phyloP scores from a whole-genome alignment of 2,797 vertebrate genomes.

The Delichon dasypus region DNA sequence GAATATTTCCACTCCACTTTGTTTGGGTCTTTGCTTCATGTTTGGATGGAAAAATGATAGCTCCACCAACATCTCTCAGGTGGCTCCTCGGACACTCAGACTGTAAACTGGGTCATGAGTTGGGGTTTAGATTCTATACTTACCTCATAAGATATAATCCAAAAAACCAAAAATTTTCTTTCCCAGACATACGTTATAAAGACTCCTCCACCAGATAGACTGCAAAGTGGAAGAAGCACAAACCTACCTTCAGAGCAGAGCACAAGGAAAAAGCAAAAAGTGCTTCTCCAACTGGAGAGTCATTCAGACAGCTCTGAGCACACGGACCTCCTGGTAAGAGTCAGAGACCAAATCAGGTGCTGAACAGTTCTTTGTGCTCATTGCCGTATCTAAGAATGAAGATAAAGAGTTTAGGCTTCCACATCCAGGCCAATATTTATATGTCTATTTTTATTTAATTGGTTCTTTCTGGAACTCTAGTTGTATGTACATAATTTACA shows the following conservation, averaged over 20 bases:
- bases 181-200: constrained; percentile 85
- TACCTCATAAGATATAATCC: not conserved
- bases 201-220: constrained; percentile 80
- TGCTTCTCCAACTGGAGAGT: constrained; percentile 80
- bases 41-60: not conserved
- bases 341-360: not conserved
- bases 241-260: constrained; percentile 40
- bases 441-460: too few relatives aligned
- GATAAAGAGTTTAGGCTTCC: too few relatives aligned
- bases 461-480: too few relatives aligned
- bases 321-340: constrained; percentile 84
- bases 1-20: not conserved
- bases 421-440: too few relatives aligned
- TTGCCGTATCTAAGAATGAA: too few relatives aligned
- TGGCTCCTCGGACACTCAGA: not conserved
- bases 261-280: constrained; percentile 77
- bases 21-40: not conserved
- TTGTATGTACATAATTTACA: too few relatives aligned
- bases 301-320: constrained; percentile 91
- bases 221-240: constrained; percentile 51
- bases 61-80: not conserved
- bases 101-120: not conserved
- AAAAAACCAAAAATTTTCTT: not conserved
- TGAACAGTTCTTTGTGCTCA: too few relatives aligned
- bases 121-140: not conserved